These are phyloP conservation scores for Branchipolynoe longqiensis DNA, from an alignment of 2,888 invertebrate genomes.

Conservation along the genomic window DNA sequence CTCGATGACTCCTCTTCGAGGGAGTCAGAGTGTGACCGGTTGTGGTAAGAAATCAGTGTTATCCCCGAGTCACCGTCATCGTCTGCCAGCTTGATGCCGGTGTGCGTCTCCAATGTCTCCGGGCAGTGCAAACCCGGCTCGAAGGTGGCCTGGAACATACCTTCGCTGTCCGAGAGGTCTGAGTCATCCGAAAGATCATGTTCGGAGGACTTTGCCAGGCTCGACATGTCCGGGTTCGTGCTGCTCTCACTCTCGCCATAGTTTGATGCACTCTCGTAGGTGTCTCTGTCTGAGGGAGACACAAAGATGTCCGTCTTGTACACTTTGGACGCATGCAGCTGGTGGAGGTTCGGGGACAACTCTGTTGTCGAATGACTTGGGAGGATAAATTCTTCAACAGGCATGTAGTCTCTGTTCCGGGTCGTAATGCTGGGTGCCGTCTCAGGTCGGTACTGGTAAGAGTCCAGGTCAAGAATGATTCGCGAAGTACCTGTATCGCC, in stretches of 20 bases:
- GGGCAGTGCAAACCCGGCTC: constrained; percentile 21
- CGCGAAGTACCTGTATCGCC: constrained; percentile 39
- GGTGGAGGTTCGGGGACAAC: constrained; percentile 17
- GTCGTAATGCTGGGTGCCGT: too few species aligned
- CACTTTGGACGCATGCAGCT: not conserved
- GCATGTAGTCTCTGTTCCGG: too few species aligned
- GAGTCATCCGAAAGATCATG: constrained; percentile 51
- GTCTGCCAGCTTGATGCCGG: constrained; percentile 32
- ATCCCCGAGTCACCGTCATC: constrained; percentile 59
- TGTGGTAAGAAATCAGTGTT: constrained; percentile 44
- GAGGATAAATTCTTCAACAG: not conserved
- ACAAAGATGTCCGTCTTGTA: constrained; percentile 43
- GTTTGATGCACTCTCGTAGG: constrained; percentile 56
- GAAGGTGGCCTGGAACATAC: constrained; percentile 45
- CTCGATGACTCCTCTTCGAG: constrained; percentile 5
- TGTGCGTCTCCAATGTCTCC: not conserved
- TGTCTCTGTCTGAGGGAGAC: constrained; percentile 1
- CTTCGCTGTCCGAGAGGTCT: constrained; percentile 50
- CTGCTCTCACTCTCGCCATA: constrained; percentile 54
- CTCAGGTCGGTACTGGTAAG: constrained; percentile 49
- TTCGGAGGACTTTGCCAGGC: constrained; percentile 39
- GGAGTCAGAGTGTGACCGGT: constrained; percentile 42
- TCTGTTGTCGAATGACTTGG: not conserved
- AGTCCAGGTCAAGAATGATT: constrained; percentile 59
- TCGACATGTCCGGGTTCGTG: constrained; percentile 5